Percentiles rank a stretch among this genome's conserved stretches.
Evolutionary conservation across 2,888 invertebrate genomes (phyloP).

Genomic region (Drosophila histrio): DNA sequence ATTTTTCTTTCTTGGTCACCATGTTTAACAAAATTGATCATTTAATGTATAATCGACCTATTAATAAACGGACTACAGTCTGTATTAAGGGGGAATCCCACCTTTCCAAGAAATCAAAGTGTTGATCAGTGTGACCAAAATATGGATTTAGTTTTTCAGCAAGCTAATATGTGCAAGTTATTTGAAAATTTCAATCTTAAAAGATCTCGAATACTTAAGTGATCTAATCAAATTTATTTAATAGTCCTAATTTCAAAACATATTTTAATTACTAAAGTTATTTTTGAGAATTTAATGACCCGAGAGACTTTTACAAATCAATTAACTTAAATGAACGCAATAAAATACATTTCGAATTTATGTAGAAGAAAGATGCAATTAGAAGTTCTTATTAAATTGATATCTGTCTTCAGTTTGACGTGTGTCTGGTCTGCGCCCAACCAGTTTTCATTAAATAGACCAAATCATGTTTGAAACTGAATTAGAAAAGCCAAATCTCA

Average conservation of each 20-base stretch:
- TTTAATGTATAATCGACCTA: too few relatives aligned
- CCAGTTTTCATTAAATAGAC: conserved; percentile 48
- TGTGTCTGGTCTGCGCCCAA: conserved; percentile 53
- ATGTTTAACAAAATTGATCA: too few relatives aligned
- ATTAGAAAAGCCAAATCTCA: conserved; percentile 46
- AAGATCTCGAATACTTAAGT: too few relatives aligned
- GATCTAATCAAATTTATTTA: too few relatives aligned
- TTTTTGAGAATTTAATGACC: not conserved
- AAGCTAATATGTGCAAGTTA: too few relatives aligned
- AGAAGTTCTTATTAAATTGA: not conserved
- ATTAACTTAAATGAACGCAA: not conserved
- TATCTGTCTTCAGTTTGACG: conserved; percentile 34
- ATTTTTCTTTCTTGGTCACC: too few relatives aligned
- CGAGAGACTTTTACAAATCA: conserved; percentile 11
- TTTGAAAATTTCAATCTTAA: too few relatives aligned
- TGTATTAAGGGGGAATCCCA: too few relatives aligned
- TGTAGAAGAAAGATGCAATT: not conserved
- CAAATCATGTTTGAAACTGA: conserved; percentile 41
- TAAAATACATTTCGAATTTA: not conserved
- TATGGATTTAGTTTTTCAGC: too few relatives aligned
- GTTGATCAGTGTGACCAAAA: too few relatives aligned
- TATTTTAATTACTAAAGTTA: not conserved
- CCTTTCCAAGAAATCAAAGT: too few relatives aligned
- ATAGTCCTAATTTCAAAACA: not conserved
- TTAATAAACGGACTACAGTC: too few relatives aligned